phyloP scores from a whole-genome alignment of 53 echinoderm and acorn worm genomes.

The Holothuria leucospilota region DNA sequence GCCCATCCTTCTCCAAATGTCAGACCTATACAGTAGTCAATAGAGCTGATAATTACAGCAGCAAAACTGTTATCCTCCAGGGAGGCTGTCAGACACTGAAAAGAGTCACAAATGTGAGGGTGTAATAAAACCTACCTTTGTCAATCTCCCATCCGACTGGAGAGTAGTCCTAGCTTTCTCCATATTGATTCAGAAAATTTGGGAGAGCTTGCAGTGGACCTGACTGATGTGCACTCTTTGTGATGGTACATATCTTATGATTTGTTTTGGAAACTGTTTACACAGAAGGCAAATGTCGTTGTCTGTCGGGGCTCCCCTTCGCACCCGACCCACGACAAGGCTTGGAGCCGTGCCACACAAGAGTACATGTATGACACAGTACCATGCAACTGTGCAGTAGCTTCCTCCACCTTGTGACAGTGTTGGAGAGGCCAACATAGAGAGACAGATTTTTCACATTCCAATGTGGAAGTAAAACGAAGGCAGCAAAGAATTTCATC shows the following conservation, averaged over 20 bases:
- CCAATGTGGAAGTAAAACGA: conserved; percentile 10
- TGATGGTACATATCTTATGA: conserved; percentile 21
- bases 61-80: no score
- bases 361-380: conserved; percentile 14
- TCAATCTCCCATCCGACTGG: conserved; percentile 30
- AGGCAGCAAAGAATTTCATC: conserved; percentile 42
- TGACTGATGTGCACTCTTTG: conserved; percentile 15
- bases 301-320: neutral
- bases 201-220: conserved; percentile 15
- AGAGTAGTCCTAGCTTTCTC: conserved; percentile 19
- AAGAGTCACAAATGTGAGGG: neutral
- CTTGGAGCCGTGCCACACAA: conserved; percentile 30
- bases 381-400: neutral
- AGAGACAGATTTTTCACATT: conserved; percentile 12
- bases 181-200: conserved; percentile 13
- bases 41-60: no score
- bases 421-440: conserved; percentile 31
- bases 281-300: conserved; percentile 26
- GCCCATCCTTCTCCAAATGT: no score
- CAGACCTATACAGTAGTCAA: no score
- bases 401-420: neutral
- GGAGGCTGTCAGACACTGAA: no score
- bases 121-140: conserved; percentile 22
- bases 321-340: conserved; percentile 36
- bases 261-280: conserved; percentile 39